These are phyloP conservation scores for Sipha flava DNA, from an alignment of 1,140 invertebrate genomes.

Conservation along the genomic window DNA sequence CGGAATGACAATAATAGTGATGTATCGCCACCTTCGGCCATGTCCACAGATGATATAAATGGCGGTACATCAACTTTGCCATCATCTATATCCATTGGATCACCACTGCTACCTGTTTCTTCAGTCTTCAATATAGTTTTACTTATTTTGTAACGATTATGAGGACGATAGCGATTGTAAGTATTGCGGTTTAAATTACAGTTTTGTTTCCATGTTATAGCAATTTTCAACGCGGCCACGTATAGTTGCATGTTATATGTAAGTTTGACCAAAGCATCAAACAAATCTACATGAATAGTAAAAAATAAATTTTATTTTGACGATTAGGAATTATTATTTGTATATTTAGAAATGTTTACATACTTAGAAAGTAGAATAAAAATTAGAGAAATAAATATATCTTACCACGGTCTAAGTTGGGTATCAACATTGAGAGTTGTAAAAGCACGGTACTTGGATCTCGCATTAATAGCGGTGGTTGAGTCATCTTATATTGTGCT, in stretches of 20 bases:
- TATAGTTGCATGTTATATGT: slow-evolving; percentile 7
- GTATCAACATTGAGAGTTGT: slow-evolving; percentile 76
- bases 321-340: too few relatives aligned
- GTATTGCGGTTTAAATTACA: too few relatives aligned
- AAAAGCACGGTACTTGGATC: slow-evolving; percentile 77
- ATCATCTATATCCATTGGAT: background rate
- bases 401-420: slow-evolving; percentile 76
- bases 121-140: background rate
- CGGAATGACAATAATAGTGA: too few relatives aligned
- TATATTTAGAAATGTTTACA: too few relatives aligned
- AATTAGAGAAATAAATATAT: too few relatives aligned
- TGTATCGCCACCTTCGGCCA: background rate
- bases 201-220: background rate
- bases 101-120: background rate
- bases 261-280: slow-evolving; percentile 9
- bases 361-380: too few relatives aligned
- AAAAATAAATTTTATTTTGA: too few relatives aligned
- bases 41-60: background rate
- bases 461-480: slow-evolving; percentile 68
- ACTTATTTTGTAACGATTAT: background rate
- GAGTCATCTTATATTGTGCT: slow-evolving; percentile 50
- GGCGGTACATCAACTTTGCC: background rate
- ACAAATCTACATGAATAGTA: background rate
- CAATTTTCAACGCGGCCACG: background rate
- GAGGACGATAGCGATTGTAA: background rate